Percentiles rank a stretch among this genome's conserved stretches.
phyloP scores from a whole-genome alignment of 2,888 invertebrate genomes.

The Melipona bicolor region DNA sequence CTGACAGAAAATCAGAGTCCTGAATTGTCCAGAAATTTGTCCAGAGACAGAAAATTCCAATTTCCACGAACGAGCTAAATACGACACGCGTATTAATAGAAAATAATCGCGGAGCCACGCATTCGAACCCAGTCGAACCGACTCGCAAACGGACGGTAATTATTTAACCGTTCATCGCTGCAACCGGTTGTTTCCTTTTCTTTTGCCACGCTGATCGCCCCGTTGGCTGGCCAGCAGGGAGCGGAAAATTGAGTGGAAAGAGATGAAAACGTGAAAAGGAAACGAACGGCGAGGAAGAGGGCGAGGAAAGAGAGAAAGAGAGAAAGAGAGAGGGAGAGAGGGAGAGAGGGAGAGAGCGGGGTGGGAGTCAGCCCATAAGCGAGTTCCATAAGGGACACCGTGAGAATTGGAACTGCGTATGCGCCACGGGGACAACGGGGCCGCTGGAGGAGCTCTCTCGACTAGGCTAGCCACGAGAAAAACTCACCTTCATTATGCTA shows the following conservation, averaged over 20 bases:
- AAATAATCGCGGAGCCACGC: slow-evolving; percentile 28
- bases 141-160: slow-evolving; percentile 44
- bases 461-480: slow-evolving; percentile 75
- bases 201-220: slow-evolving; percentile 46
- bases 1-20: too few species aligned
- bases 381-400: slow-evolving; percentile 80
- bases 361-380: slow-evolving; percentile 70
- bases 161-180: slow-evolving; percentile 59
- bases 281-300: too few species aligned
- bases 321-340: slow-evolving; percentile 5
- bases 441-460: slow-evolving; percentile 59
- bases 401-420: slow-evolving; percentile 82
- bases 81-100: slow-evolving; percentile 27
- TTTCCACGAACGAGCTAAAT: neutral
- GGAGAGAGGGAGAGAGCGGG: slow-evolving; percentile 41
- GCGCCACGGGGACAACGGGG: slow-evolving; percentile 70
- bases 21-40: too few species aligned
- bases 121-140: slow-evolving; percentile 6
- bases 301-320: neutral
- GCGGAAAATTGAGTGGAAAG: slow-evolving; percentile 14
- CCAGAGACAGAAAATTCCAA: too few species aligned
- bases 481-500: slow-evolving; percentile 83
- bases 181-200: slow-evolving; percentile 23
- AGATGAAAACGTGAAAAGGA: neutral
- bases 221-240: slow-evolving; percentile 22